These are phyloP conservation scores for Erpobdella octoculata DNA, from an alignment of 2,888 invertebrate species.

Conservation along the genomic window DNA sequence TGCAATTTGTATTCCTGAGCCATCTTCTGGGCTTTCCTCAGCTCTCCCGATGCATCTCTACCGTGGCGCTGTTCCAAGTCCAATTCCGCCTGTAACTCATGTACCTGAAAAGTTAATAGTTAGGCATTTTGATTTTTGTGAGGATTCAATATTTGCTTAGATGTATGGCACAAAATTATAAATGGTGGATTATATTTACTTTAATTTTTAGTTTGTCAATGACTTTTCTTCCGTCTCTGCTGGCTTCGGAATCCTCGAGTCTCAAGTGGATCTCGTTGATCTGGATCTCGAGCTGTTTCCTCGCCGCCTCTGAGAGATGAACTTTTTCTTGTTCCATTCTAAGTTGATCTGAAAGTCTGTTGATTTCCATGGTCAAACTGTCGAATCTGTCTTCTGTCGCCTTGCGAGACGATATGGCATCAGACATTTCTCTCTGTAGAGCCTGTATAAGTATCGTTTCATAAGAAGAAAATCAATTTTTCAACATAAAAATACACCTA, in stretches of 20 bases:
- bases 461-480: too few species aligned
- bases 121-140: neutral
- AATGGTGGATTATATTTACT: neutral
- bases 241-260: constrained; percentile 35
- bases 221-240: constrained; percentile 32
- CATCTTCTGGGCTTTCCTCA: constrained; percentile 48
- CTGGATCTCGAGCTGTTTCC: constrained; percentile 48
- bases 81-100: constrained; percentile 50
- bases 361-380: constrained; percentile 5
- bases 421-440: constrained; percentile 19
- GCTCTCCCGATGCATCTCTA: constrained; percentile 45
- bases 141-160: too few species aligned
- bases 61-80: constrained; percentile 49
- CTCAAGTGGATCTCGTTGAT: constrained; percentile 35
- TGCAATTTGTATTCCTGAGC: constrained; percentile 45
- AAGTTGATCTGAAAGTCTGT: constrained; percentile 16
- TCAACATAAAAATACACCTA: too few species aligned
- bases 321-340: constrained; percentile 19
- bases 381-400: constrained; percentile 26
- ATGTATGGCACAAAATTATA: too few species aligned
- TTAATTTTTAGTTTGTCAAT: constrained; percentile 36
- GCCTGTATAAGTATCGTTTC: too few species aligned
- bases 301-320: constrained; percentile 46
- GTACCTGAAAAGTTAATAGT: constrained; percentile 40
- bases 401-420: constrained; percentile 7